Base-by-base conservation (phyloP, 2,888 invertebrate species). In the Aplocera efformata region DNA sequence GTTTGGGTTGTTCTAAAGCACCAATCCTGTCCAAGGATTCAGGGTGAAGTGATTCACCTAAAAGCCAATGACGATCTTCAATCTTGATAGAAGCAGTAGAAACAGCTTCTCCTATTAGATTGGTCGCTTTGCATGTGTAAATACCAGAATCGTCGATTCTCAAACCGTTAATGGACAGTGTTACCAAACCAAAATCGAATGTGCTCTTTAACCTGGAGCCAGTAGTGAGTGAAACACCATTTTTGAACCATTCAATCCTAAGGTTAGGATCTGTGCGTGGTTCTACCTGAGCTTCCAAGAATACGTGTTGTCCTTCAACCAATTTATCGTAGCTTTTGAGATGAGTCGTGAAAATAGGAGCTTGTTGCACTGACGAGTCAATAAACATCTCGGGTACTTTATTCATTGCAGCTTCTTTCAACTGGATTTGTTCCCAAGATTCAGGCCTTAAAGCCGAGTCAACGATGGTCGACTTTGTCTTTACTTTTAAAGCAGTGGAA, bases 181-280 rank as follows among this genome's bases (percentile, higher is more conserved):
- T 96, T 0, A 99, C 98, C 46, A 98, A 91, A 31, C 99, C 99
- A 79, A 99, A 99, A 75, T 99, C 99, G 68, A 98, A 97, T 13
- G 97, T 96, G 58, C 97, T 97, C 68, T 96, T 94, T 49, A 98
- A 91, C 57, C 98, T 92, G 22, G 98, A 94, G 55, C 96, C 96
- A 44, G 95, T 96, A 43, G 95, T 94, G 9, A 97, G 88, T 0
- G 95, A 90, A 29, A 94, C 82, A n/a, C 96, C 96, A 70, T 97
- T 97, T 71, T 96, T 96, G 79, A 94, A 97, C 97, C 97, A 97
- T 76, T 97, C 97, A 39, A 96, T 93, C 44, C 93, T 91, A 24
- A 97, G 88, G 67, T 96, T 94, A 0, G 96, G 95, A 88, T 97
- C 97, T 4, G 95, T 94, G 56, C 96, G 90, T 7, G 97, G 97